Base-by-base conservation (phyloP, 2,888 invertebrate species). In the Xestia ashworthii region DNA sequence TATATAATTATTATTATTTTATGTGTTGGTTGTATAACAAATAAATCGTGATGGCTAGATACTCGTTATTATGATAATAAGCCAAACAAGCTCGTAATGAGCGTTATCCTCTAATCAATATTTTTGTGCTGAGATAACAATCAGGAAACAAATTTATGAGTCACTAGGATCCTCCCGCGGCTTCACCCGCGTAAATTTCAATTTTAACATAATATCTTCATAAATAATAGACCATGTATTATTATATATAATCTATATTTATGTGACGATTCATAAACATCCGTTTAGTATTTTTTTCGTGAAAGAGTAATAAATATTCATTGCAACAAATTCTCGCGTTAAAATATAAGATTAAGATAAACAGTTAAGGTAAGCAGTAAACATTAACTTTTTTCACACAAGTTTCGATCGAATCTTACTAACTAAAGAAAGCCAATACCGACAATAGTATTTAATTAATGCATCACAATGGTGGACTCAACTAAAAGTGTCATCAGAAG, bases 51-150 rank as follows among this genome's bases (percentile, higher is more conserved):
- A 48, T 50, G 22, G 25, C 14, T 71, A 25, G 1, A 25, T 41
- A 38, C 41, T 71, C 16, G 14, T 70, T 70, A 72, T 69, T 48
- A 72, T 50, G 19, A 22, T 70, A 71, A 69, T 41, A 14, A 70
- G 38, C 16, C 69, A 19, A 71, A 71, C 41, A 44, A 44, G 25
- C 38, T 12, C 9, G 12, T 25, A 69, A 50, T 25, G 5, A 50
- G 25, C 9, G 19, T 44, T 70, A 70, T 70, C 55, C 41, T 44
- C 2, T 41, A 16, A 70, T 70, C 70, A 70, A 70, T 44, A 44
- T 44, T 41, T 25, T 71, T 44, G 9, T 41, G 64, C 2, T 41
- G 64, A 64, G 11, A 22, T 41, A 60, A 60, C 32, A 32, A 60
- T 16, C 60, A 32, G 58, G 58, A 60, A 60, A 60, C 16, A 32